Percentiles rank a stretch among this genome's conserved stretches.
Evolutionary conservation across 2,113 vertebrate genomes (phyloP).

Genomic region (Columba janthina): DNA sequence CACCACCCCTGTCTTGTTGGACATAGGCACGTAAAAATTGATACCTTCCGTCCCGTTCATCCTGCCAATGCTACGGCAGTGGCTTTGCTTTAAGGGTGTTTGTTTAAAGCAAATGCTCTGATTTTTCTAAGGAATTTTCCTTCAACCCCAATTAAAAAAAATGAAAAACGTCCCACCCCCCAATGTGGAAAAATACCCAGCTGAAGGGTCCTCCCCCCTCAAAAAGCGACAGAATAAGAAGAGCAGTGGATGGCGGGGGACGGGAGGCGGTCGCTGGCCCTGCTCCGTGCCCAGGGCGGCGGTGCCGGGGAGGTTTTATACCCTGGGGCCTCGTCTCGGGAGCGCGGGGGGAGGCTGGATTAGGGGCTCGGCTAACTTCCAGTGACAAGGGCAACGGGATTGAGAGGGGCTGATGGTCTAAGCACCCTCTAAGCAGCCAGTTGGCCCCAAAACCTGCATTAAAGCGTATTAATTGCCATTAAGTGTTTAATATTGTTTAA

Average conservation of each 20-base stretch:
- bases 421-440: constrained; percentile 64
- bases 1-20: constrained; percentile 83
- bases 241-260: background rate
- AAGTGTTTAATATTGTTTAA: constrained; percentile 71
- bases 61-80: background rate
- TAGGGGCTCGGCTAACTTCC: constrained; percentile 64
- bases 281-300: background rate
- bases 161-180: background rate
- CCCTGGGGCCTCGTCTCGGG: background rate
- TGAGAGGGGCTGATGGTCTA: constrained; percentile 73
- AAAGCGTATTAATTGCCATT: constrained; percentile 70
- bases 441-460: constrained; percentile 72
- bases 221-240: rapidly evolving
- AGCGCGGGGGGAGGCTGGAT: constrained; percentile 34
- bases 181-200: background rate
- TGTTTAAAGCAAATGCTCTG: background rate
- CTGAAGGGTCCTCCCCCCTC: background rate
- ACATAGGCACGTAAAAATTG: constrained; percentile 85
- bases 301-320: constrained; percentile 60
- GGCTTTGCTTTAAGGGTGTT: background rate
- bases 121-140: background rate
- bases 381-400: constrained; percentile 71
- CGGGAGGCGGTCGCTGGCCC: background rate
- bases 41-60: constrained; percentile 84
- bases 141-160: background rate